phyloP scores from a whole-genome alignment of 2,797 vertebrate species.

The Austrolebias charrua region DNA sequence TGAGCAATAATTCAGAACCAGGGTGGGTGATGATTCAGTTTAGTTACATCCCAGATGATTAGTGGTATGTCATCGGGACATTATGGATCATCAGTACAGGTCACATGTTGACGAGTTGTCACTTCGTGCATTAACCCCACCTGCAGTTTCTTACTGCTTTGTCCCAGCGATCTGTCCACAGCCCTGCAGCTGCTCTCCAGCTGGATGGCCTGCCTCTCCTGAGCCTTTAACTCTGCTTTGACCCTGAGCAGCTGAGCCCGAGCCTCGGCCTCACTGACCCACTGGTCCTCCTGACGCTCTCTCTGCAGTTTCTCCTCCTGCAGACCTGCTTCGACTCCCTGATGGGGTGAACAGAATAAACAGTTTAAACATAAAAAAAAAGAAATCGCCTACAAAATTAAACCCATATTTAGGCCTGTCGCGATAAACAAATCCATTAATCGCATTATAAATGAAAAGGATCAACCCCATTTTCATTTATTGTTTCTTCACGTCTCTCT shows the following conservation, averaged over 20 bases:
- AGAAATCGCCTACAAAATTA: not conserved
- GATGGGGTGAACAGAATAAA: constrained; percentile 49
- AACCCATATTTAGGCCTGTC: not conserved
- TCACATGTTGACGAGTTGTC: no score
- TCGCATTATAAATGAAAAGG: no score
- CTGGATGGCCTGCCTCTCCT: constrained; percentile 90
- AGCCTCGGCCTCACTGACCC: constrained; percentile 90
- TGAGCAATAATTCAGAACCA: no score
- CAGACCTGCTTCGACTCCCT: constrained; percentile 87
- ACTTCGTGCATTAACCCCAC: constrained; percentile 67
- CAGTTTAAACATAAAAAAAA: not conserved
- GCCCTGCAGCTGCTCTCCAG: constrained; percentile 93
- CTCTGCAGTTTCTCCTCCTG: constrained; percentile 89
- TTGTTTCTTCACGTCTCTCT: no score
- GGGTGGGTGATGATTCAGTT: not conserved
- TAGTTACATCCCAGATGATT: not conserved
- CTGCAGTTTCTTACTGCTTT: constrained; percentile 89
- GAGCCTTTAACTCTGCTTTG: constrained; percentile 88
- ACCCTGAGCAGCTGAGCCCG: constrained; percentile 89
- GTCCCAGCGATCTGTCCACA: constrained; percentile 90
- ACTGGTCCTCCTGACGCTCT: constrained; percentile 89
- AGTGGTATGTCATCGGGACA: no score
- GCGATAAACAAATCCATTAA: no score
- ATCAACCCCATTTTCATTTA: no score
- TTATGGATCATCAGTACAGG: no score